These are phyloP conservation scores for Lepilemur ruficaudatus DNA, from an alignment of 2,797 vertebrate genomes.

Conservation along the genomic window DNA sequence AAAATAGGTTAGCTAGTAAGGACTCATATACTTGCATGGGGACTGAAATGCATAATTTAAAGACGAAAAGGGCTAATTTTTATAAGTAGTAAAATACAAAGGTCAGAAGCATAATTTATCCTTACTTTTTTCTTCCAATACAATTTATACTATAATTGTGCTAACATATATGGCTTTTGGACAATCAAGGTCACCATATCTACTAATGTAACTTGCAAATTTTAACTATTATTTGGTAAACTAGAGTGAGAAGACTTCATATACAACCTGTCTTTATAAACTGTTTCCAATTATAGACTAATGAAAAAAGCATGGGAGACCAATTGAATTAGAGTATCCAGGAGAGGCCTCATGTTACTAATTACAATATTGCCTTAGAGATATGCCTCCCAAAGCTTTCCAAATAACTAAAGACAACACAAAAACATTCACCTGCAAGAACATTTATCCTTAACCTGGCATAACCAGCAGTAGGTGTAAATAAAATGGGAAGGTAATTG, in stretches of 20 bases:
- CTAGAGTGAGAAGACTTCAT: not conserved
- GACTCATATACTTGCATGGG: not conserved
- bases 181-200: not conserved
- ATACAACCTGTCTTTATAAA: not conserved
- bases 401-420: not conserved
- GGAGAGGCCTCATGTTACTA: not conserved
- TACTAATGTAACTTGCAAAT: not conserved
- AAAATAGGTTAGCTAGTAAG: conserved; percentile 43
- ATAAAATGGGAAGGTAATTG: not conserved
- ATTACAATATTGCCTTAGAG: not conserved
- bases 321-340: not conserved
- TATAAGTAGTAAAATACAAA: conserved; percentile 59
- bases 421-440: not conserved
- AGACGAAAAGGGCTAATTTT: conserved; percentile 34
- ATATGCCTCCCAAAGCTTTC: not conserved
- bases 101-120: conserved; percentile 25
- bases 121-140: not conserved
- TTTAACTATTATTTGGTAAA: not conserved
- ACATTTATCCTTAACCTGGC: not conserved
- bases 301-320: not conserved
- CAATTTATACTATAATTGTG: conserved; percentile 6
- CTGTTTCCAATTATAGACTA: not conserved
- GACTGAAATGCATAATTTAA: conserved; percentile 36
- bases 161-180: not conserved
- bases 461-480: not conserved